phyloP scores from a whole-genome alignment of 2,888 invertebrate species.

The Ectobius pallidus region DNA sequence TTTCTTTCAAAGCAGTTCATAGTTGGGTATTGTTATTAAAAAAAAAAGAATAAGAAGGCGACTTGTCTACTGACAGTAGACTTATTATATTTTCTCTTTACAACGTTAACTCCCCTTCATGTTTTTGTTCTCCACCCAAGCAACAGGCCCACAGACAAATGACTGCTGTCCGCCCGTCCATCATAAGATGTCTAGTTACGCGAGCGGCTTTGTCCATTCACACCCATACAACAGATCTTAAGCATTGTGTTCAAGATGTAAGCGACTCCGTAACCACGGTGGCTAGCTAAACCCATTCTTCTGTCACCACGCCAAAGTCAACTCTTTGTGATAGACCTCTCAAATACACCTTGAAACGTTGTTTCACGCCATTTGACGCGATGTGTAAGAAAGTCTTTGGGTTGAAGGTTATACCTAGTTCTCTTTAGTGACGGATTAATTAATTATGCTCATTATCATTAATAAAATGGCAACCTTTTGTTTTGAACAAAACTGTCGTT shows the following conservation, averaged over 20 bases:
- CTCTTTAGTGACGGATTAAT: no score
- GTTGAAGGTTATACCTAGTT: no score
- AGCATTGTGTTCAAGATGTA: background rate
- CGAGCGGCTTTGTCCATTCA: background rate
- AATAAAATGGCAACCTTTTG: no score
- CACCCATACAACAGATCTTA: background rate
- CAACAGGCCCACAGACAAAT: background rate
- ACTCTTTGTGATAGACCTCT: background rate
- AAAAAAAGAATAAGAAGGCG: no score
- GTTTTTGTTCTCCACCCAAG: constrained; percentile 11
- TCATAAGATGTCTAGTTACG: background rate
- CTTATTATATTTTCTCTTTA: background rate
- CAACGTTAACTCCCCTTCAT: background rate
- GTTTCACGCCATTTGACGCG: no score
- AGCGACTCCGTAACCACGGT: background rate
- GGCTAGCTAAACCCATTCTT: background rate
- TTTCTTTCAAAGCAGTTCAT: no score
- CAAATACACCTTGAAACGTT: no score
- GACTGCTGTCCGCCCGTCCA: constrained; percentile 13
- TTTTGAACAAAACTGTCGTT: no score
- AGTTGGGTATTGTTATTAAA: no score
- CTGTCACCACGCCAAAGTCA: constrained; percentile 12
- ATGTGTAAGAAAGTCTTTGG: no score
- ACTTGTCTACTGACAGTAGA: no score
- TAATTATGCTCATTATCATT: no score